phyloP scores from a whole-genome alignment of 1,140 invertebrate genomes.

The Druon quercuslanigerum region DNA sequence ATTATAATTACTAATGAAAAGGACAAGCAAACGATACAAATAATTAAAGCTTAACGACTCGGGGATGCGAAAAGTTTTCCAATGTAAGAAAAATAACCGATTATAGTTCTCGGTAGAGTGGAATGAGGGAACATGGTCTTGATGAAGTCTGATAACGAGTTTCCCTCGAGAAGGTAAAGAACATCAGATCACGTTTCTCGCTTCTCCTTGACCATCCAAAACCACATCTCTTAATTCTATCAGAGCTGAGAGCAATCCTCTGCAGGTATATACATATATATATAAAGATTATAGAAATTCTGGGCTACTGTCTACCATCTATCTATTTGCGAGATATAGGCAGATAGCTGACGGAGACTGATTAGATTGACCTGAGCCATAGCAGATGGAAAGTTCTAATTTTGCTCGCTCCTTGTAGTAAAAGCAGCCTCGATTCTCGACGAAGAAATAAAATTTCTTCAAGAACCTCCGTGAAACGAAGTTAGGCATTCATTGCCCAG shows the following conservation, averaged over 20 bases:
- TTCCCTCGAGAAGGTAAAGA: constrained; percentile 25
- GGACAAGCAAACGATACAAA: not conserved
- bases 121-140: constrained; percentile 1
- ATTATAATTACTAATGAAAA: constrained; percentile 1
- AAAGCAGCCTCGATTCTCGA: constrained; percentile 30
- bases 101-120: not conserved
- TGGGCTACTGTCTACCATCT: not conserved
- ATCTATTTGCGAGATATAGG: not conserved
- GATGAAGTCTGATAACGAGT: constrained; percentile 31
- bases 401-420: constrained; percentile 17
- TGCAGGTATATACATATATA: too few relatives aligned
- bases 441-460: constrained; percentile 28
- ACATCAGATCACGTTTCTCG: constrained; percentile 15
- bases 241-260: not conserved
- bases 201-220: constrained; percentile 1
- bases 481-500: constrained; percentile 37
- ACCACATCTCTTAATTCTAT: constrained; percentile 28
- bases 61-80: constrained; percentile 9
- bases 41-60: constrained; percentile 22
- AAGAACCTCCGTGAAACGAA: constrained; percentile 33
- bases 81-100: constrained; percentile 24
- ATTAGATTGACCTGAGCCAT: constrained; percentile 23
- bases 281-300: not conserved
- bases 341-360: constrained; percentile 1
- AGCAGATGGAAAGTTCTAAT: constrained; percentile 28